phyloP scores from a whole-genome alignment of 2,113 vertebrate species.

The Balaenoptera acutorostrata region DNA sequence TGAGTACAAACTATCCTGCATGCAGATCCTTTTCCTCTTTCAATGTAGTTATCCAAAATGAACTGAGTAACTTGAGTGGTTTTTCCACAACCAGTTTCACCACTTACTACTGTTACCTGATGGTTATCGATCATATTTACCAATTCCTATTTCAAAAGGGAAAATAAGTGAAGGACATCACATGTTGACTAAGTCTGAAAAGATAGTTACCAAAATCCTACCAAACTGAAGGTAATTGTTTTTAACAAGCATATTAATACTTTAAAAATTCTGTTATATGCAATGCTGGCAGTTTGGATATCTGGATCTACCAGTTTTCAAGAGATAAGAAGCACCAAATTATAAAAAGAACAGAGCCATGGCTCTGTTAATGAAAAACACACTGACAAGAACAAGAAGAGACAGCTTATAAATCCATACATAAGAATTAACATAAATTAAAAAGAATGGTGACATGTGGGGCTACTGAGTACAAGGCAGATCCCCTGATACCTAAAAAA shows the following conservation, averaged over 20 bases:
- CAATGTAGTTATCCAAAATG: conserved; percentile 93
- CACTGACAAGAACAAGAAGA: neutral
- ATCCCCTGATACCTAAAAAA: neutral
- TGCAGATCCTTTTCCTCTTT: conserved; percentile 86
- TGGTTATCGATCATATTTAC: conserved; percentile 86
- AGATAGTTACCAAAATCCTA: neutral
- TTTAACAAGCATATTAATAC: neutral
- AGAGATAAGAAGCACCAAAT: neutral
- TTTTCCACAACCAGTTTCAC: conserved; percentile 98
- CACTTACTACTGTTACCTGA: conserved; percentile 93
- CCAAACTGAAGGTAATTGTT: neutral
- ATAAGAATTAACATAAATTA: neutral
- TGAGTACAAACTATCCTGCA: conserved; percentile 96
- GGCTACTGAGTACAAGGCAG: neutral
- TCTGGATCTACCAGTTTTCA: neutral
- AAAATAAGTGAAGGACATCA: neutral
- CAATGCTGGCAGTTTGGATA: neutral
- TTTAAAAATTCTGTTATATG: neutral
- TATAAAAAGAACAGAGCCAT: neutral
- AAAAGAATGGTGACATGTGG: neutral
- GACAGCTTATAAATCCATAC: neutral
- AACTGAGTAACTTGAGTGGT: conserved; percentile 98
- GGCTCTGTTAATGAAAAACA: neutral
- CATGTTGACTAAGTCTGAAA: neutral
- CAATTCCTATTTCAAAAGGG: conserved; percentile 84